phyloP scores from a whole-genome alignment of 2,113 vertebrate genomes.

The Platycercus adscitus region DNA sequence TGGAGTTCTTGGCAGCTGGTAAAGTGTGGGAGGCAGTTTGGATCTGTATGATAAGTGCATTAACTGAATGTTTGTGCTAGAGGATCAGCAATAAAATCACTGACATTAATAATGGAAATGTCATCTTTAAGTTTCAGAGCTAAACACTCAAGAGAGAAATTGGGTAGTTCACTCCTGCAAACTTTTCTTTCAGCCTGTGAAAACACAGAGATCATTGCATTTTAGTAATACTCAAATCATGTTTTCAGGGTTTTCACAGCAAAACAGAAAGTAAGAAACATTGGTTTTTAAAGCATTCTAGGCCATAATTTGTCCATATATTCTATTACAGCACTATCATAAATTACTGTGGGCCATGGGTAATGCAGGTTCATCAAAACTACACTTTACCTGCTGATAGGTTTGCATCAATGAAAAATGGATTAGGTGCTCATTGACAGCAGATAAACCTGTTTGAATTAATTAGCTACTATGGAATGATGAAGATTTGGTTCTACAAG shows the following conservation, averaged over 20 bases:
- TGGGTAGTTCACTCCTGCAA: background rate
- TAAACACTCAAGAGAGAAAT: constrained; percentile 9
- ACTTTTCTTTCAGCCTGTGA: background rate
- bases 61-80: constrained; percentile 20
- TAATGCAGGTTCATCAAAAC: background rate
- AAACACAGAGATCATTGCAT: background rate
- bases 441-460: background rate
- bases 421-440: background rate
- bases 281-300: background rate
- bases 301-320: background rate
- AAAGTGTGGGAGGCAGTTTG: background rate
- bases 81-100: background rate
- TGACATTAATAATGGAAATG: background rate
- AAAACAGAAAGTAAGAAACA: background rate
- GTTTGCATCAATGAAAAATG: background rate
- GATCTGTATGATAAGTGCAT: background rate
- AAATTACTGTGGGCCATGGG: background rate
- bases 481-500: background rate
- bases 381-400: background rate
- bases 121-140: background rate
- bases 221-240: background rate
- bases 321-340: background rate
- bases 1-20: constrained; percentile 26
- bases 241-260: background rate
- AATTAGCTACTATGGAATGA: background rate